Base-by-base conservation (phyloP, 2,888 invertebrate species). In the Malachius bipustulatus region DNA sequence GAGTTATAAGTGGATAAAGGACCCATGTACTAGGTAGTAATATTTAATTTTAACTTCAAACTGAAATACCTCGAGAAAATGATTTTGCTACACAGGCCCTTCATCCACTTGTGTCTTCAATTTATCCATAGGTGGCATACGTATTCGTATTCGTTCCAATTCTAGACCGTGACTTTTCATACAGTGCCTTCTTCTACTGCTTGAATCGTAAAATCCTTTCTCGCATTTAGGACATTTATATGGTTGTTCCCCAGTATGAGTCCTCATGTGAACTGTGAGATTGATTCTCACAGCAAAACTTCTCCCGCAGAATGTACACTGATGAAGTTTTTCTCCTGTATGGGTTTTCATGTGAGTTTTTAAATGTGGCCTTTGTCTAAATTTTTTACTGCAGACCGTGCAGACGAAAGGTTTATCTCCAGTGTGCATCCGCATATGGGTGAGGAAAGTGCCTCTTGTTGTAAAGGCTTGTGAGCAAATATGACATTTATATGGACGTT, bases 401-500 rank as follows among this genome's bases (percentile, higher is more conserved):
- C 52, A 52, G n/a, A 46, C 41, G 37, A 50, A 48, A 1, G 51
- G 51, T 24, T 49, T 36, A 40, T 51, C 50, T 4, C 52, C 52
- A 1, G 52, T 52, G 32, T 52, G 52, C 2, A 46, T 51, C 16
- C 51, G 43, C 13, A 50, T 42, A 35, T 57, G 57, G 3, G 52
- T 51, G 43, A 49, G 47, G 19, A 56, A 43, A 2, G 55, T 55
- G 4, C 52, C 54, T 1, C 54, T 54, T 4, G 55, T 54, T 8
- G 55, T 48, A 43, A 57, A 56, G 36, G 49, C 45, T 38, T 48
- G 50, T 3, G 50, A 43, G 30, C 57, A 57, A 35, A 48, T 46
- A 32, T 50, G 46, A 38, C 57, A 57, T 32, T 51, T 47, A 39
- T 55, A 57, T 1, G 56, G 56, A 34, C 54, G 54, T 37, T 57